phyloP scores from a whole-genome alignment of 2,797 vertebrate genomes.

The Okamejei kenojei region DNA sequence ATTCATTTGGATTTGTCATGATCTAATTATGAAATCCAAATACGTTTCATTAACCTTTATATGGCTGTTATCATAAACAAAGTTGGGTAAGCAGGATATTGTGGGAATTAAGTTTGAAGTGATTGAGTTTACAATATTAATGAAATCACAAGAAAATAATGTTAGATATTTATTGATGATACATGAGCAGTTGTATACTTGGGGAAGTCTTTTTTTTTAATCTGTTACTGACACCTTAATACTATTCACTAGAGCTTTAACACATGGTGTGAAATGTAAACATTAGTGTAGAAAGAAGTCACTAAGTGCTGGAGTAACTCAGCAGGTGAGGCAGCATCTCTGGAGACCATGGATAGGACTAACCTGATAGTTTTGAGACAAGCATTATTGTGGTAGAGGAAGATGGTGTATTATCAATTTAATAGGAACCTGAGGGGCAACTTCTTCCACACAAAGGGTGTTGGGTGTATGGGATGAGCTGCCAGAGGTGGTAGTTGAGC shows the following conservation, averaged over 20 bases:
- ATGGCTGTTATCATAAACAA: not conserved
- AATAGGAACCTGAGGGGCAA: not conserved
- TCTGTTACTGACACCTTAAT: not conserved
- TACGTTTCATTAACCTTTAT: not conserved
- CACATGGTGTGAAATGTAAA: not conserved
- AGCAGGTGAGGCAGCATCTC: too few relatives aligned
- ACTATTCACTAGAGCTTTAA: not conserved
- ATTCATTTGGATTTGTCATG: not conserved
- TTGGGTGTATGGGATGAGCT: too few relatives aligned
- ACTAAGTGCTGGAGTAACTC: too few relatives aligned
- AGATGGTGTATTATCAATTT: not conserved
- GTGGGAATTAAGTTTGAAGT: not conserved
- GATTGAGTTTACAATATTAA: too few relatives aligned
- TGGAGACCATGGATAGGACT: too few relatives aligned
- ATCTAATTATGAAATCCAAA: not conserved
- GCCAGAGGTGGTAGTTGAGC: too few relatives aligned
- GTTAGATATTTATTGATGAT: too few relatives aligned
- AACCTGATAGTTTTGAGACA: not conserved
- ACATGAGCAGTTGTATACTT: not conserved
- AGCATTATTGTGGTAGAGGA: not conserved
- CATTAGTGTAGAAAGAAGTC: not conserved
- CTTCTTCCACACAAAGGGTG: too few relatives aligned
- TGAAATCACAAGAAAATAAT: too few relatives aligned
- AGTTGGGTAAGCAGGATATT: not conserved
- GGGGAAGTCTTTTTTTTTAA: not conserved